Evolutionary conservation across 2,113 vertebrate species (phyloP).

Genomic region (Recurvirostra avosetta): DNA sequence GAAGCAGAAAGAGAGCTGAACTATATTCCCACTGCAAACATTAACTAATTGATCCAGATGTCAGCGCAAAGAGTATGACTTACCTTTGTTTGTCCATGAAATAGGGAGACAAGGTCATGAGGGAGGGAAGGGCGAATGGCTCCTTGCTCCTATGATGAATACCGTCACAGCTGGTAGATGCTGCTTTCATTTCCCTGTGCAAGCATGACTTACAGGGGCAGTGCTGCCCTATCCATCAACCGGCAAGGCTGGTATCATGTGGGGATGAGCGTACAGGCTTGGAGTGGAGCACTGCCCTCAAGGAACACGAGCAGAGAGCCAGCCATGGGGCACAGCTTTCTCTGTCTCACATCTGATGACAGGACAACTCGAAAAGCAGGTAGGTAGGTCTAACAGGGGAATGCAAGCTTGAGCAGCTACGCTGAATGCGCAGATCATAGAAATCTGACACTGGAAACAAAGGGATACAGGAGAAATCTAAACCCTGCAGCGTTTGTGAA

Average conservation of each 20-base stretch:
- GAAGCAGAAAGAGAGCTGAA: neutral
- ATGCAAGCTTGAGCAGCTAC: neutral
- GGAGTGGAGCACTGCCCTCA: neutral
- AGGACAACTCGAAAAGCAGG: neutral
- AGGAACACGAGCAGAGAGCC: fast-evolving
- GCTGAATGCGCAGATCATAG: fast-evolving
- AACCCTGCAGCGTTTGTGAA: neutral
- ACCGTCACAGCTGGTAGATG: neutral
- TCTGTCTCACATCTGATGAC: neutral
- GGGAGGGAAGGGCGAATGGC: neutral
- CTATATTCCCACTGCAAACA: neutral
- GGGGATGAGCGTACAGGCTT: fast-evolving
- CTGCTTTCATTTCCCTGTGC: neutral
- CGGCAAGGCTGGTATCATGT: neutral
- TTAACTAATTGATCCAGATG: neutral
- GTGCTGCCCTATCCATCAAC: neutral
- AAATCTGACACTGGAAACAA: neutral
- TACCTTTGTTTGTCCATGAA: neutral
- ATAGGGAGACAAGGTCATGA: neutral
- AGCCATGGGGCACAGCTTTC: neutral
- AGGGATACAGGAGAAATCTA: neutral
- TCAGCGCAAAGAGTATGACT: neutral
- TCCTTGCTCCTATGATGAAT: neutral
- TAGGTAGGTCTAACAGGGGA: neutral
- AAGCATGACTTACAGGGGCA: neutral